Conservation (phyloP, 2,888 invertebrate genomes). For the Pinctada fucata region DNA sequence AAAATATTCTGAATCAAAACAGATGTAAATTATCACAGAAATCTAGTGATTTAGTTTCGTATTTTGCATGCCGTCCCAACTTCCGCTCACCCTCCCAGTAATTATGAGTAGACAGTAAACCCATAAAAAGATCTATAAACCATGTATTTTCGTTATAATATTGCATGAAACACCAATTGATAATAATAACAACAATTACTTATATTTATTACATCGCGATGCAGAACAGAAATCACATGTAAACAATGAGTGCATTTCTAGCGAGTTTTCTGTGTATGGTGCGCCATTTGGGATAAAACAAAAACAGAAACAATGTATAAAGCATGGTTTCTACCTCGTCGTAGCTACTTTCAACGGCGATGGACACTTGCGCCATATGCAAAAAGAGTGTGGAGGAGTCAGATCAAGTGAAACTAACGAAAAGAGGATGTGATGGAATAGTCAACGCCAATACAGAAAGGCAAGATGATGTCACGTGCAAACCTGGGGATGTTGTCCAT, state of each 20-base stretch:
- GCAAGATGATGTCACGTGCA: background rate
- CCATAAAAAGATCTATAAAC: too few relatives aligned
- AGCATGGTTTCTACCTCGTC: background rate
- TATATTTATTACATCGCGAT: background rate
- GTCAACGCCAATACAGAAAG: background rate
- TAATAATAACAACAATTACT: too few relatives aligned
- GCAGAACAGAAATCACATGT: background rate
- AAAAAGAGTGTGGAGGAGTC: background rate
- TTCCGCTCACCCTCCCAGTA: too few relatives aligned
- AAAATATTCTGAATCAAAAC: too few relatives aligned
- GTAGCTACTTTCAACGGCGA: background rate
- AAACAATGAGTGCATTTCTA: background rate
- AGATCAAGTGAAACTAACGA: background rate
- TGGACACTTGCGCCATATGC: background rate
- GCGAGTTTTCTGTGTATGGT: background rate
- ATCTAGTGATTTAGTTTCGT: too few relatives aligned
- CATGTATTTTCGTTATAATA: too few relatives aligned
- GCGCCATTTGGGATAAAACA: background rate
- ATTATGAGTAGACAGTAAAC: too few relatives aligned
- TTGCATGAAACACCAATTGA: too few relatives aligned
- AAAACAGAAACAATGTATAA: background rate
- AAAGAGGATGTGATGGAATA: background rate
- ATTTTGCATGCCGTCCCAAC: too few relatives aligned
- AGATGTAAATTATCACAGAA: too few relatives aligned
- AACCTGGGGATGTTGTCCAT: slow-evolving; percentile 2